Conservation (phyloP, 2,888 invertebrate species). For the Arrhopalites spinosus region DNA sequence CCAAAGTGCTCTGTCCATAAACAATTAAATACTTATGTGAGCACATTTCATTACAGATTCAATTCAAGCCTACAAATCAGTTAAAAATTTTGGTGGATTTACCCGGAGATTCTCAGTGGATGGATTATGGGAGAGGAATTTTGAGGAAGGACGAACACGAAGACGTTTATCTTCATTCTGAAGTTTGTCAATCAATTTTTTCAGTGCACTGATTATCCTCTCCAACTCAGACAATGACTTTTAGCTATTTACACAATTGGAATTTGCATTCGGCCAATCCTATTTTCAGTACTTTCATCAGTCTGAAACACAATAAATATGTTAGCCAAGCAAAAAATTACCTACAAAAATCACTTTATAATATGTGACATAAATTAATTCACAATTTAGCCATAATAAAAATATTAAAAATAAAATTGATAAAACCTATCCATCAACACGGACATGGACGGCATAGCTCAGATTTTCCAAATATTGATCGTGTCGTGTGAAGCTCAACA, state of each 20-base stretch:
- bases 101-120: slow-evolving; percentile 50
- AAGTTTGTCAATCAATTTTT: slow-evolving; percentile 72
- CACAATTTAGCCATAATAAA: too few relatives aligned
- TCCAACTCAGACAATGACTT: slow-evolving; percentile 67
- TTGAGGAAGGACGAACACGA: slow-evolving; percentile 44
- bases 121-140: not conserved
- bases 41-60: too few relatives aligned
- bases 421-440: too few relatives aligned
- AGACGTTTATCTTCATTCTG: slow-evolving; percentile 70
- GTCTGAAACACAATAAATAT: too few relatives aligned
- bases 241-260: slow-evolving; percentile 57
- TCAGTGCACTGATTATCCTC: slow-evolving; percentile 68
- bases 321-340: too few relatives aligned
- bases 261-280: slow-evolving; percentile 36
- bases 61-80: too few relatives aligned
- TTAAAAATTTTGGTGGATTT: too few relatives aligned
- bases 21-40: too few relatives aligned
- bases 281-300: slow-evolving; percentile 52
- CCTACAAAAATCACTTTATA: too few relatives aligned
- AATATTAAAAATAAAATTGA: too few relatives aligned
- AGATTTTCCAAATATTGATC: slow-evolving; percentile 72
- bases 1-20: slow-evolving; percentile 50
- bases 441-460: slow-evolving; percentile 71
- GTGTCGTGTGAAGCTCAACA: slow-evolving; percentile 71
- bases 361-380: too few relatives aligned